phyloP scores from a whole-genome alignment of 1,140 invertebrate genomes.

The Aricia agestis region DNA sequence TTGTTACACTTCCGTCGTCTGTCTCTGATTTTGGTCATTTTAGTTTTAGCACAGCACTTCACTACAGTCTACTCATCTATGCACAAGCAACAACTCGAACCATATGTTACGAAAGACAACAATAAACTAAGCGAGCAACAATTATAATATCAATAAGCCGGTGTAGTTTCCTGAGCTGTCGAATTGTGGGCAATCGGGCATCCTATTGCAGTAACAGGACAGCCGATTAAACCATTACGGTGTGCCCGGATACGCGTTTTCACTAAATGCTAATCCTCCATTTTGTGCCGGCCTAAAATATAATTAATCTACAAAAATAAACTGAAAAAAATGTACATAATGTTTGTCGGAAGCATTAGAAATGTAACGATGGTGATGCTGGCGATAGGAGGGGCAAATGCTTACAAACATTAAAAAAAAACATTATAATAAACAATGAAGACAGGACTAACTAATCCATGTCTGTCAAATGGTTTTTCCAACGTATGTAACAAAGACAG shows the following conservation, averaged over 20 bases:
- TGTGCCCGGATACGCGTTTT: conserved; percentile 2
- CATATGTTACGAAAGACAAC: background rate
- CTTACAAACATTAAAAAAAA: too few species aligned
- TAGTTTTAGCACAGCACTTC: conserved; percentile 6
- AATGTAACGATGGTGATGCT: too few species aligned
- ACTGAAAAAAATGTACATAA: too few species aligned
- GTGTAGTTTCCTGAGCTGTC: background rate
- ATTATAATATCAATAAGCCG: conserved; percentile 2
- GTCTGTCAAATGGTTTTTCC: too few species aligned
- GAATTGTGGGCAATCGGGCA: background rate
- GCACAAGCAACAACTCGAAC: background rate
- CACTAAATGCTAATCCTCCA: background rate
- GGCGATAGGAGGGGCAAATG: too few species aligned
- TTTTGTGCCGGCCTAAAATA: background rate
- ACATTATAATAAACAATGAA: too few species aligned
- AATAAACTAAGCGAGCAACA: conserved; percentile 5
- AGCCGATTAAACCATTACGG: background rate
- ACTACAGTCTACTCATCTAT: background rate
- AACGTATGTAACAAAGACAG: too few species aligned
- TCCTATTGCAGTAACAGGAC: background rate
- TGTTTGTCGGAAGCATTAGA: too few species aligned
- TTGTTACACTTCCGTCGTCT: conserved; percentile 10
- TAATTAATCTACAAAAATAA: too few species aligned
- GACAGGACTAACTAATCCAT: too few species aligned
- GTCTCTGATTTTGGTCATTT: conserved; percentile 14